Conservation (phyloP, 1,140 invertebrate genomes). For the Pachypeltis micranthus region DNA sequence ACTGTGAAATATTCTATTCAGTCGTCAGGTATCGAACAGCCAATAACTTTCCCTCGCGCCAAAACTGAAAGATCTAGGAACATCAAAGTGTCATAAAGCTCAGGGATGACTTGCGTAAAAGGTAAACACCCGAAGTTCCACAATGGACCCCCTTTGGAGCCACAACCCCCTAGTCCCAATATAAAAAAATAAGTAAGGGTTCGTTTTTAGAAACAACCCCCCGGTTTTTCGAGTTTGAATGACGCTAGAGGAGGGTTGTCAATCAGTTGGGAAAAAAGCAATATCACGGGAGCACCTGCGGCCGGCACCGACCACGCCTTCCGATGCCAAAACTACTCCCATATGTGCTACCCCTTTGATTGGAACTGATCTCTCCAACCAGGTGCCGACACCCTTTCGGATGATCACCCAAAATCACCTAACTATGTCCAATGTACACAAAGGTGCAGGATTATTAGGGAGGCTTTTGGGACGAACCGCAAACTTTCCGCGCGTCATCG, state of each 20-base stretch:
- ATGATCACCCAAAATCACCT: constrained; percentile 3
- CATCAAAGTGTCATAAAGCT: neutral
- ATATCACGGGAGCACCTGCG: constrained; percentile 1
- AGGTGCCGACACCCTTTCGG: neutral
- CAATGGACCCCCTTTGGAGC: neutral
- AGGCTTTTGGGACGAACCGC: too few species aligned
- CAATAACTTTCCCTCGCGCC: neutral
- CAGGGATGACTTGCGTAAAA: constrained; percentile 2
- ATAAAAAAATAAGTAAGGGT: neutral
- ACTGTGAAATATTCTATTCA: neutral
- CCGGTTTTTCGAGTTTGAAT: neutral
- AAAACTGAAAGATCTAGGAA: neutral
- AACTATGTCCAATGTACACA: neutral
- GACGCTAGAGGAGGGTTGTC: constrained; percentile 4
- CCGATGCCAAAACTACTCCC: neutral
- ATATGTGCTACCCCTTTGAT: constrained; percentile 3
- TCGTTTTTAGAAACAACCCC: neutral
- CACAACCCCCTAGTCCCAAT: too few species aligned
- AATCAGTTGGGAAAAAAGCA: neutral
- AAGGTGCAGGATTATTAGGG: too few species aligned
- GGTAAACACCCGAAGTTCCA: neutral
- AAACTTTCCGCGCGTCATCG: too few species aligned
- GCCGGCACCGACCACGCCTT: neutral
- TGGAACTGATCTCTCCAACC: neutral
- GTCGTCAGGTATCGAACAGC: neutral